Conservation (phyloP, 2,888 invertebrate species). For the Polyommatus icarus region DNA sequence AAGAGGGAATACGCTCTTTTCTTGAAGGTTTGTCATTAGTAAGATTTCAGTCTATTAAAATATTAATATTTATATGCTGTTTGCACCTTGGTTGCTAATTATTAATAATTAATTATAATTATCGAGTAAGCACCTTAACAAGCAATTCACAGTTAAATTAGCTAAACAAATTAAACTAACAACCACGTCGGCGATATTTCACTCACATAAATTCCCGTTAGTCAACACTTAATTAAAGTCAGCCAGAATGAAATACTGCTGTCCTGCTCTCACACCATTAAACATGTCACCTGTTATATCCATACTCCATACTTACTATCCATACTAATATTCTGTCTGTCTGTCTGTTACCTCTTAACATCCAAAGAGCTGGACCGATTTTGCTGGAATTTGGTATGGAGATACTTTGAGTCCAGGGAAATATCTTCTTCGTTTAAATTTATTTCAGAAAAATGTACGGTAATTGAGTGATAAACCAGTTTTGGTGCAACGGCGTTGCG, state of each 20-base stretch:
- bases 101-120: not conserved
- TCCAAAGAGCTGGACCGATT: no score
- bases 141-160: constrained; percentile 17
- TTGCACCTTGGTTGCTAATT: not conserved
- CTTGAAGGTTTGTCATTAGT: no score
- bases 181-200: constrained; percentile 19
- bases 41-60: not conserved
- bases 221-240: constrained; percentile 21
- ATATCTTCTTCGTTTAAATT: no score
- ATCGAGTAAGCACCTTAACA: not conserved
- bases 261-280: not conserved
- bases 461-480: no score
- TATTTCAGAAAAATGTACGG: no score
- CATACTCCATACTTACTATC: no score
- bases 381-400: no score
- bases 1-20: no score
- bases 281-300: not conserved
- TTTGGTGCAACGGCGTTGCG: no score
- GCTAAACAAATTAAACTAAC: constrained; percentile 29
- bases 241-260: not conserved
- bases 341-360: no score
- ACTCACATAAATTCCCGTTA: constrained; percentile 11
- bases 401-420: no score
- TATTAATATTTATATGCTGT: not conserved
- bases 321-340: no score